Evolutionary conservation across 1,140 invertebrate genomes (phyloP), one percentile per base, ranked within the genome.

Genomic region (Drosophila bocqueti): DNA sequence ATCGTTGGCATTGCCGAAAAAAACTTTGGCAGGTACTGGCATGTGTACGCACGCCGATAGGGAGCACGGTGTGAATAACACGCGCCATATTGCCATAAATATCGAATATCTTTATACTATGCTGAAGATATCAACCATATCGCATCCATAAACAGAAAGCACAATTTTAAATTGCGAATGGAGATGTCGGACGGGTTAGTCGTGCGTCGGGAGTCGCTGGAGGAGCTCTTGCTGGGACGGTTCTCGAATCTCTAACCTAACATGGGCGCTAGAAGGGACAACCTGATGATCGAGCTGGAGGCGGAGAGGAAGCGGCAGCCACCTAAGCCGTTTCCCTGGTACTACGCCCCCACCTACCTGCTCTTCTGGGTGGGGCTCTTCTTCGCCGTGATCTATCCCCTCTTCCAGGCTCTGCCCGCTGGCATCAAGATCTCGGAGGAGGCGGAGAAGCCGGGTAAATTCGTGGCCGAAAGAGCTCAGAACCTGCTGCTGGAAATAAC

Each of bases 401-500:
- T 90, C 15, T 82, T 90, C 36, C 58, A 81, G 36, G 58, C 66
- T 7, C 31, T 92, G 49, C 91, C 91, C 9, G 54, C 31, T 0
- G 57, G 78, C 1, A 26, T 92, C 1, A 80, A n/a, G 15, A 45
- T 74, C 2, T 55, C 63, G 24, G 78, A 92, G 50, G 91, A 92
- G 58, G 10, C 45, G 3, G 61, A 26, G 2, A 73, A 81, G 8
- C 76, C 78, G 1, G 85, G 90, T 8, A 26, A 63, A 21, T 92
- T 91, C 55, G 91, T 93, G 55, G 86, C 87, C 8, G 84, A 92
- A 16, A 83, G 90, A 15, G 92, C 92, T 4, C 62, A 83, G 45
- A 1, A n/a, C 7, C 43, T 95, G 71, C 90, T 97, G 29, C 83
- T 95, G 24, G 94, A 95, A 79, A 93, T 97, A 59, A 96, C 95